phyloP scores from a whole-genome alignment of 1,140 invertebrate species.

The Phthorimaea operculella region DNA sequence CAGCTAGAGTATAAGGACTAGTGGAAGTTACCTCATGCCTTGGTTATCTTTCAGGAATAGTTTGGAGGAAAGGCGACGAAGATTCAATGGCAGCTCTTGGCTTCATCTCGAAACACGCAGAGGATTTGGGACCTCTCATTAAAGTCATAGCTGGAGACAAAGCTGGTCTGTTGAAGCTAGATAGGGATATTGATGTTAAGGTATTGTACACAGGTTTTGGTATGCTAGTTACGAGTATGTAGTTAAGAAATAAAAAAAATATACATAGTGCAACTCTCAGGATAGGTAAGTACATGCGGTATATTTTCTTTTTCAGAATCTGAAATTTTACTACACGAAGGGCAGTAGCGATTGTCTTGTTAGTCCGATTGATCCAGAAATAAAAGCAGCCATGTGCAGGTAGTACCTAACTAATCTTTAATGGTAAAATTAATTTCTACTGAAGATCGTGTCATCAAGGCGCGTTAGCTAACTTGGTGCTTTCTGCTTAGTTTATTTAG shows the following conservation, averaged over 20 bases:
- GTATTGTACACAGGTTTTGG: constrained; percentile 12
- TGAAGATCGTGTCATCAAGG: too few species aligned
- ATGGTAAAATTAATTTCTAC: too few species aligned
- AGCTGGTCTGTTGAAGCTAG: constrained; percentile 31
- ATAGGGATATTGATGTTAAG: constrained; percentile 39
- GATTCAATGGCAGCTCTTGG: constrained; percentile 45
- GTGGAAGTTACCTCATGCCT: too few species aligned
- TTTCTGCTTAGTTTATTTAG: too few species aligned
- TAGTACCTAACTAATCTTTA: constrained; percentile 20
- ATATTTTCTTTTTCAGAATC: constrained; percentile 61
- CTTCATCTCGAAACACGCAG: constrained; percentile 49
- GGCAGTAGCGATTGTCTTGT: constrained; percentile 73
- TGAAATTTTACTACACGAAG: constrained; percentile 86
- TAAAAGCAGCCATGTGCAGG: constrained; percentile 73
- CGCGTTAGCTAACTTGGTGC: too few species aligned
- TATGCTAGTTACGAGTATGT: too few species aligned
- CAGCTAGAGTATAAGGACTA: too few species aligned
- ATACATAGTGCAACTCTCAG: too few species aligned
- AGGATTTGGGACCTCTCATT: constrained; percentile 43
- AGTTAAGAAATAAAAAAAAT: too few species aligned
- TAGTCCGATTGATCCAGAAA: constrained; percentile 76
- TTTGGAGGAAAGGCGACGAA: constrained; percentile 27
- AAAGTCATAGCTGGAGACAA: constrained; percentile 42
- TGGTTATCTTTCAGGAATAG: constrained; percentile 22
- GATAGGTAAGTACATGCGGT: too few species aligned